phyloP scores from a whole-genome alignment of 2,797 vertebrate species.

The Melanotaenia boesemani region DNA sequence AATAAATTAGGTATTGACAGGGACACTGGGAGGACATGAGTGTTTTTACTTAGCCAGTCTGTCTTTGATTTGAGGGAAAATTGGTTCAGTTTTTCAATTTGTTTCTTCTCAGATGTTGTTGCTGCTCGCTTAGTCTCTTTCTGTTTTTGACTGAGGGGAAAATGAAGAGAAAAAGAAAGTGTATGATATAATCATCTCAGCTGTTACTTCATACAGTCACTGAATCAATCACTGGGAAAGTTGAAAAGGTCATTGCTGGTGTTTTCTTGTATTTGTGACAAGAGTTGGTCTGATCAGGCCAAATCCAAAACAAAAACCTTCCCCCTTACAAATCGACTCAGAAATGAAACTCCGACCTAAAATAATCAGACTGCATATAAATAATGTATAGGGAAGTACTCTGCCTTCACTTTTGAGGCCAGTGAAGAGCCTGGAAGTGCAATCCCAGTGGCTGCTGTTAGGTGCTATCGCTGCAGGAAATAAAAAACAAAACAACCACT shows the following conservation, averaged over 20 bases:
- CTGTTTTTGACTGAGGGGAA: neutral
- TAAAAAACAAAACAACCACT: neutral
- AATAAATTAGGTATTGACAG: conserved; percentile 70
- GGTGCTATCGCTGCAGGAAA: too few relatives aligned
- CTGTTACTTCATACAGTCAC: neutral
- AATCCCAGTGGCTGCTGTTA: neutral
- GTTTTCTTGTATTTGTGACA: neutral
- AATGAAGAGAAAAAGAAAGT: neutral
- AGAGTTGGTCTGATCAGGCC: too few relatives aligned
- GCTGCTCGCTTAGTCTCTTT: neutral
- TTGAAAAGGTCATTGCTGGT: neutral
- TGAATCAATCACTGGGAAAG: neutral
- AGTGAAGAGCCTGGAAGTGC: too few relatives aligned
- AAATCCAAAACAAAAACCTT: too few relatives aligned
- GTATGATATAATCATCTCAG: neutral
- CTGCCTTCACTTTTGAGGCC: too few relatives aligned
- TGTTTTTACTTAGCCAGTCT: conserved; percentile 36
- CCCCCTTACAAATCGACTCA: neutral
- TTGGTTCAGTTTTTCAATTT: conserved; percentile 11
- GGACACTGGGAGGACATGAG: conserved; percentile 30
- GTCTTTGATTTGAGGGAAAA: conserved; percentile 28
- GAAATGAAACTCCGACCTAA: conserved; percentile 17
- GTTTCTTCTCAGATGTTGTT: conserved; percentile 10
- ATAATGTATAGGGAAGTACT: too few relatives aligned
- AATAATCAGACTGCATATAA: neutral